Evolutionary conservation across 2,888 invertebrate species (phyloP).

Genomic region (Diadegma fenestrale): DNA sequence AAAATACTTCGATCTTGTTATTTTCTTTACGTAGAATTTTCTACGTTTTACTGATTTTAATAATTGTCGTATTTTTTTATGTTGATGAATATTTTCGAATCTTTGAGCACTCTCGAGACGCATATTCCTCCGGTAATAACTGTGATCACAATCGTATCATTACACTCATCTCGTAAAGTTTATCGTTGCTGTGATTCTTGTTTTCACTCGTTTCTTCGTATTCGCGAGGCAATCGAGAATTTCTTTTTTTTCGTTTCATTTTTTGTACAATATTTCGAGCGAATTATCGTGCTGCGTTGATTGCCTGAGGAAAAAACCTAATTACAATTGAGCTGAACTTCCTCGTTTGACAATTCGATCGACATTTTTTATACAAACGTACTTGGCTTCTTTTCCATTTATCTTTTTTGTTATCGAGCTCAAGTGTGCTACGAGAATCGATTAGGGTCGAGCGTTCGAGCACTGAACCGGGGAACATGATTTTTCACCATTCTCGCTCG

Average conservation of each 20-base stretch:
- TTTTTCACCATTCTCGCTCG: slow-evolving; percentile 37
- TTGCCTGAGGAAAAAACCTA: slow-evolving; percentile 54
- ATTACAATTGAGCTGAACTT: slow-evolving; percentile 64
- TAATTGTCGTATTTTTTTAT: neutral
- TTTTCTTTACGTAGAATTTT: slow-evolving; percentile 2
- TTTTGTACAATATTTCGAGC: slow-evolving; percentile 42
- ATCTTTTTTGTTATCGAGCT: neutral
- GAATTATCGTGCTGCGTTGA: slow-evolving; percentile 37
- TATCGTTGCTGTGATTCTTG: slow-evolving; percentile 30
- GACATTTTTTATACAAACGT: slow-evolving; percentile 49
- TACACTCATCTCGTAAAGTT: slow-evolving; percentile 3
- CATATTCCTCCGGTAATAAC: slow-evolving; percentile 34
- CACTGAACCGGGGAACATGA: slow-evolving; percentile 45
- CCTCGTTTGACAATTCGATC: slow-evolving; percentile 35
- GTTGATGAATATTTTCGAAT: slow-evolving; percentile 9
- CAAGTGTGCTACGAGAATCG: neutral
- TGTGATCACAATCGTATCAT: neutral
- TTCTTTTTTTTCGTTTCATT: slow-evolving; percentile 10
- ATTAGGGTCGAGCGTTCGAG: slow-evolving; percentile 18
- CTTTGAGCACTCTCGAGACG: slow-evolving; percentile 48
- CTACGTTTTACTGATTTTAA: neutral
- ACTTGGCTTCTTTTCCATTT: slow-evolving; percentile 8
- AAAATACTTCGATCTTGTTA: neutral
- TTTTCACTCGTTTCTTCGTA: slow-evolving; percentile 16
- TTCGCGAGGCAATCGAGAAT: slow-evolving; percentile 21